phyloP scores from a whole-genome alignment of 1,140 invertebrate genomes.

The Aethina tumida region DNA sequence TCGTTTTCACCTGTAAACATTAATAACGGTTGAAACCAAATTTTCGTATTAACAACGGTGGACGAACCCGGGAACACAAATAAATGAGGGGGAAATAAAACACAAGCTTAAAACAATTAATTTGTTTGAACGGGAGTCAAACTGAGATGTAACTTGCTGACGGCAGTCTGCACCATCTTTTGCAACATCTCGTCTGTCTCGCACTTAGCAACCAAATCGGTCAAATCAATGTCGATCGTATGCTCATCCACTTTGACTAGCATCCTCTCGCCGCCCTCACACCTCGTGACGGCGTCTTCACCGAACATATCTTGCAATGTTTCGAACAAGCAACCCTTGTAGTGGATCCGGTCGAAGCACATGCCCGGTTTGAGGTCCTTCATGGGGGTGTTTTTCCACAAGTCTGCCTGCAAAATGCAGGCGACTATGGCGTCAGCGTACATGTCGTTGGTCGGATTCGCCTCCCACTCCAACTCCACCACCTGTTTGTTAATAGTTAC shows the following conservation, averaged over 20 bases:
- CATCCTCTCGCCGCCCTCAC: conserved; percentile 84
- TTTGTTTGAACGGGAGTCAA: conserved; percentile 53
- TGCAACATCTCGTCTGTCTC: conserved; percentile 71
- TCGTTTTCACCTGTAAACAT: too few species aligned
- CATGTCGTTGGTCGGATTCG: conserved; percentile 94
- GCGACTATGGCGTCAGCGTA: conserved; percentile 91
- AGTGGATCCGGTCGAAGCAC: conserved; percentile 75
- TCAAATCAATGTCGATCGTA: conserved; percentile 75
- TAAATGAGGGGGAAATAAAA: too few species aligned
- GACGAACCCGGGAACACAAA: too few species aligned
- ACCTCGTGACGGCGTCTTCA: conserved; percentile 86
- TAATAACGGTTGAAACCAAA: too few species aligned
- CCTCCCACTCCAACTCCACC: conserved; percentile 84
- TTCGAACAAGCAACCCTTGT: conserved; percentile 87
- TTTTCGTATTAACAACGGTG: too few species aligned
- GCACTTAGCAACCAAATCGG: conserved; percentile 72
- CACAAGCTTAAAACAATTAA: too few species aligned
- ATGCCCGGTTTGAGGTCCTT: conserved; percentile 48
- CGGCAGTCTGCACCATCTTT: conserved; percentile 76
- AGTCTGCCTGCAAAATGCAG: conserved; percentile 68
- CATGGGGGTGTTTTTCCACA: conserved; percentile 49
- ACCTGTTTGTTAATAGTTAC: conserved; percentile 73
- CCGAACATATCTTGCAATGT: conserved; percentile 94
- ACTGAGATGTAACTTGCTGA: conserved; percentile 75
- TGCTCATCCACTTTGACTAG: conserved; percentile 79